Evolutionary conservation across 2,113 vertebrate species (phyloP).

Genomic region (Malurus cyaneus): DNA sequence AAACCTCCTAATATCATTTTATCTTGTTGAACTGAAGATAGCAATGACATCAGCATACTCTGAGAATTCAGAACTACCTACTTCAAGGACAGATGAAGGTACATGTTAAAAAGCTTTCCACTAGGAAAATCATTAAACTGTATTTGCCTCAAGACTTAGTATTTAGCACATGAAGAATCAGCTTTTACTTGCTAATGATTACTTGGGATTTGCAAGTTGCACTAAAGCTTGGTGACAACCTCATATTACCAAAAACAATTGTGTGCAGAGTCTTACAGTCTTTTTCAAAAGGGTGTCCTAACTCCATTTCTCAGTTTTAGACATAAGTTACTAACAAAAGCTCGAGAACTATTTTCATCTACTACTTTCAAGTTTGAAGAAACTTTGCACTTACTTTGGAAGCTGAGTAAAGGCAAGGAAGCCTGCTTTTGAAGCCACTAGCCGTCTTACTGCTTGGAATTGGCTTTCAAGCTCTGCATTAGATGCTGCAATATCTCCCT

Average conservation of each 20-base stretch:
- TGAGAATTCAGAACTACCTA: neutral
- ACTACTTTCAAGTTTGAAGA: neutral
- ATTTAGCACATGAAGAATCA: neutral
- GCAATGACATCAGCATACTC: neutral
- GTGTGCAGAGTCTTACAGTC: rapidly evolving
- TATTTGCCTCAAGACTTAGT: neutral
- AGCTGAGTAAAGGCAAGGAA: constrained; percentile 98
- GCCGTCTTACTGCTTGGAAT: constrained; percentile 93
- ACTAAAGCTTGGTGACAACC: neutral
- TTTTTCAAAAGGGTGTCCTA: neutral
- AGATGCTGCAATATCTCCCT: constrained; percentile 83
- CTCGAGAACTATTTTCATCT: neutral
- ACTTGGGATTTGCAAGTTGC: neutral
- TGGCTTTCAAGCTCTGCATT: constrained; percentile 97
- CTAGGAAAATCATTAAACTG: neutral
- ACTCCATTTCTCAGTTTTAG: neutral
- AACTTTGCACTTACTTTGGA: constrained; percentile 83
- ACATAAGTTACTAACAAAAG: neutral
- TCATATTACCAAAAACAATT: neutral
- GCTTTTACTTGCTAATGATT: neutral
- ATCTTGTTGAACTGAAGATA: neutral
- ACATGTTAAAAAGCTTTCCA: neutral
- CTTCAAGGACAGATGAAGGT: neutral
- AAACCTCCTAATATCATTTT: neutral
- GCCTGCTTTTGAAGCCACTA: constrained; percentile 97